phyloP scores from a whole-genome alignment of 2,797 vertebrate genomes.

The Muscicapa comitata region DNA sequence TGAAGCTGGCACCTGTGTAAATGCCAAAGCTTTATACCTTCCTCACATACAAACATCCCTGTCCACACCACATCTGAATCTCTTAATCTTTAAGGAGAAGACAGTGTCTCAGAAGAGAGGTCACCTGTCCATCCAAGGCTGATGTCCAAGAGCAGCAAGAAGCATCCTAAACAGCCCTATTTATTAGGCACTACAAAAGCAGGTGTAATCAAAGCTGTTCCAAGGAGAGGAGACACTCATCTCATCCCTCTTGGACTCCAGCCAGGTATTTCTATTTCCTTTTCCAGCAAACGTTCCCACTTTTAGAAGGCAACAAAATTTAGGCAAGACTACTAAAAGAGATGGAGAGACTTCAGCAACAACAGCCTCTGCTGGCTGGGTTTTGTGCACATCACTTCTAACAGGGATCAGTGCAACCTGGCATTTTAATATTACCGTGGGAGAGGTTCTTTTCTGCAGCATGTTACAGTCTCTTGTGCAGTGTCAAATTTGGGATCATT shows the following conservation, averaged over 20 bases:
- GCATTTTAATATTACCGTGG: not conserved
- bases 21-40: not conserved
- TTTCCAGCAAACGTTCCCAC: not conserved
- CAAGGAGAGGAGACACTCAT: not conserved
- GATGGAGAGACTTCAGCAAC: not conserved
- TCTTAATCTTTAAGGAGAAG: not conserved
- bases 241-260: not conserved
- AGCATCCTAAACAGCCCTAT: not conserved
- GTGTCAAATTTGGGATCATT: slow-evolving; percentile 29
- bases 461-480: not conserved
- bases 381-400: not conserved
- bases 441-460: not conserved
- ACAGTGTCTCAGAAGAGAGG: not conserved
- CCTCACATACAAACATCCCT: not conserved
- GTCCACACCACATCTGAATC: not conserved
- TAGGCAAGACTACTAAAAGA: not conserved
- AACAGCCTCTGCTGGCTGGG: not conserved
- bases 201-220: not conserved
- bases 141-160: not conserved
- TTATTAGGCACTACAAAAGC: not conserved
- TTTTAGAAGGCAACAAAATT: not conserved
- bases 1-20: not conserved
- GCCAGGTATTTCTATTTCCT: not conserved
- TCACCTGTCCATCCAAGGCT: not conserved
- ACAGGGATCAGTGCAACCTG: not conserved